Conservation (phyloP, 2,113 vertebrate species). For the Elaphurus davidianus region DNA sequence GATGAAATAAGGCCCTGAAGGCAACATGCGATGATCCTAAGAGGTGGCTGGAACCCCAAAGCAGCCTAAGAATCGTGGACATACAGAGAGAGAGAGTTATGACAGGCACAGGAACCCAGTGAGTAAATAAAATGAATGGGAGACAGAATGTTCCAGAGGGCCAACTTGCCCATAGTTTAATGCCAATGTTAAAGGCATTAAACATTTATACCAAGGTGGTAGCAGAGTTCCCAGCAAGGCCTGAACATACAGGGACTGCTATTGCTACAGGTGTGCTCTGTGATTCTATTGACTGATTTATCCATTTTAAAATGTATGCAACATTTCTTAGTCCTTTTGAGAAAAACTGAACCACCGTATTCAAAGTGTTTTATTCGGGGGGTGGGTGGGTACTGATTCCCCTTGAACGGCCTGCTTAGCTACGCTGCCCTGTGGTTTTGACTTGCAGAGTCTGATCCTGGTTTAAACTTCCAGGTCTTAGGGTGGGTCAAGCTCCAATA, state of each 20-base stretch:
- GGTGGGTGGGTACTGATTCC: neutral
- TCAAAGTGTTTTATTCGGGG: neutral
- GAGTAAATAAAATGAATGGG: neutral
- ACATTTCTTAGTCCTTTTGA: neutral
- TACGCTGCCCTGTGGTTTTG: neutral
- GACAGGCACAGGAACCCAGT: neutral
- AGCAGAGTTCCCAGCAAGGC: neutral
- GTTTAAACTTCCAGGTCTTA: neutral
- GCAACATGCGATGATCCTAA: neutral
- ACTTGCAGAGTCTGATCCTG: neutral
- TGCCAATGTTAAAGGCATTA: neutral
- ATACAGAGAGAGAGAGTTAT: neutral
- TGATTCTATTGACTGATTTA: neutral
- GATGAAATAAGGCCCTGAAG: neutral
- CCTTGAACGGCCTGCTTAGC: neutral
- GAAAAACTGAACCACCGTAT: neutral
- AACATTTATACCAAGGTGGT: neutral
- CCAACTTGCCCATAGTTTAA: neutral
- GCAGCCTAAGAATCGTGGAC: neutral
- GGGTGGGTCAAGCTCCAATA: neutral
- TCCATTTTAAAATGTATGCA: neutral
- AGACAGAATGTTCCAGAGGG: neutral
- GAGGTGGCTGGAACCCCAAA: neutral
- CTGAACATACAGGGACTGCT: neutral
- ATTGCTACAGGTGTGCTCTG: rapidly evolving